Percentiles rank a stretch among this genome's conserved stretches.
Evolutionary conservation across 2,888 invertebrate genomes (phyloP).

Genomic region (Tenthredo mesomela): DNA sequence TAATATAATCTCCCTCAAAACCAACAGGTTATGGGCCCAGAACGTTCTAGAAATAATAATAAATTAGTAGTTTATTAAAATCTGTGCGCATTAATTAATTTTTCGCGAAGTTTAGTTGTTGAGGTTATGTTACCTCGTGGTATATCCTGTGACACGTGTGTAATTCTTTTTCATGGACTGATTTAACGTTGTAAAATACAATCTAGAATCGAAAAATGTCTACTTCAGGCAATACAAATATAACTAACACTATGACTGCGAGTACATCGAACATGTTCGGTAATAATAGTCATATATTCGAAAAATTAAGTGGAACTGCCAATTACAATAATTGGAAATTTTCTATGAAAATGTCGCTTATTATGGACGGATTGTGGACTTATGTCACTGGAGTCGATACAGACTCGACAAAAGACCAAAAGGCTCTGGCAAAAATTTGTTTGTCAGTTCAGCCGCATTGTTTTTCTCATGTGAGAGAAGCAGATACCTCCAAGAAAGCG

Average conservation of each 20-base stretch:
- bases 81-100: not conserved
- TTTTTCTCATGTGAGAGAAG: slow-evolving; percentile 43
- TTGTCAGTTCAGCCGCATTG: slow-evolving; percentile 39
- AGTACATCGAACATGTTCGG: not conserved
- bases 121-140: slow-evolving; percentile 8
- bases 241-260: not conserved
- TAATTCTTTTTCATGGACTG: not conserved
- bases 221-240: not conserved
- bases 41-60: no score
- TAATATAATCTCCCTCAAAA: no score
- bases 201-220: not conserved
- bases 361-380: not conserved
- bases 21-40: no score
- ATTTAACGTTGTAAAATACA: not conserved
- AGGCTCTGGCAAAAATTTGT: slow-evolving; percentile 53
- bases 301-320: not conserved
- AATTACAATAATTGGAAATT: slow-evolving; percentile 27
- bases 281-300: not conserved
- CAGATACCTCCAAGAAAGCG: slow-evolving; percentile 53
- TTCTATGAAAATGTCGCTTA: slow-evolving; percentile 6
- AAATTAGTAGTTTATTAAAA: no score
- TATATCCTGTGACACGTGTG: not conserved
- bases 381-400: slow-evolving; percentile 54
- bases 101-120: not conserved
- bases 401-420: not conserved